A percentile compares a stretch with the other conserved stretches of the same genome.
Conservation (phyloP, 2,113 vertebrate species). For the Nannospalax galili region DNA sequence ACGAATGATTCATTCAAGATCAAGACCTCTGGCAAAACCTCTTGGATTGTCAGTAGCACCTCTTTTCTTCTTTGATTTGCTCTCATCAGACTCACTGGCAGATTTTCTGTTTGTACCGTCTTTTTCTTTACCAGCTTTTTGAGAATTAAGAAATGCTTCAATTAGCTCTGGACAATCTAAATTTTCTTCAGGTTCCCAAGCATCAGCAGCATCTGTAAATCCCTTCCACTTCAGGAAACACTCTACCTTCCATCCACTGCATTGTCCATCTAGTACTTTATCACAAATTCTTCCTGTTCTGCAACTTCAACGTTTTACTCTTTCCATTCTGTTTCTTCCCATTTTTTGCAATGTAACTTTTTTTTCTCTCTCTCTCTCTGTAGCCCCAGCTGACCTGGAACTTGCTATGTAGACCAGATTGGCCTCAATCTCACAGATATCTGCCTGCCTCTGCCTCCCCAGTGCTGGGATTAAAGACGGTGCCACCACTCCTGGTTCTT, state of each 20-base stretch:
- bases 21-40: no score
- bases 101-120: constrained; percentile 95
- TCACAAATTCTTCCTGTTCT: constrained; percentile 98
- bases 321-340: constrained; percentile 97
- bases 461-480: no score
- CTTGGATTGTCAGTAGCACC: constrained; percentile 84
- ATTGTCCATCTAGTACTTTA: constrained; percentile 96
- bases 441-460: no score
- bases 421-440: no score
- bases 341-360: constrained; percentile 86
- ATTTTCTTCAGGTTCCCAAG: constrained; percentile 99
- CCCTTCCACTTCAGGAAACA: constrained; percentile 99
- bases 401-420: no score
- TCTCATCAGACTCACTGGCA: constrained; percentile 94
- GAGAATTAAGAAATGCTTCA: constrained; percentile 94
- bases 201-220: constrained; percentile 98
- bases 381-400: no score
- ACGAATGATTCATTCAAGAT: no score
- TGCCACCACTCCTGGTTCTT: no score
- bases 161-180: constrained; percentile 98
- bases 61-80: constrained; percentile 95
- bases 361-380: no score
- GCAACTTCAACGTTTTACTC: constrained; percentile 93
- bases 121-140: constrained; percentile 96
- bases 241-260: constrained; percentile 98